phyloP scores from a whole-genome alignment of 2,888 invertebrate genomes.

The Drosophila subsilvestris region DNA sequence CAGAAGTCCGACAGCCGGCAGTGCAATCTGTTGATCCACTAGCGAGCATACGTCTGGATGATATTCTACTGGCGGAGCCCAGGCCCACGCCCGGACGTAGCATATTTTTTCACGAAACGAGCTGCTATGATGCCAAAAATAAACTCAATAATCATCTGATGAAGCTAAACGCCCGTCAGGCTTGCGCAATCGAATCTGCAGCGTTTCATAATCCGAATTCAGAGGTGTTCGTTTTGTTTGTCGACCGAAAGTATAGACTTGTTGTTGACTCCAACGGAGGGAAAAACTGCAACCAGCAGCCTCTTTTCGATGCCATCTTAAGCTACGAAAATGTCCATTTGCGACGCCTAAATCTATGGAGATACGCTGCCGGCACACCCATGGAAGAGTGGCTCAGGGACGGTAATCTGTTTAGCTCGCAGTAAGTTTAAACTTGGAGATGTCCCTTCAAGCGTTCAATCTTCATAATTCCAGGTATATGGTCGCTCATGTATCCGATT shows the following conservation, averaged over 20 bases:
- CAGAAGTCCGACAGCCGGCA: neutral
- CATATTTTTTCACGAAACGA: slow-evolving; percentile 84
- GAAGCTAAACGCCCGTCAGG: slow-evolving; percentile 77
- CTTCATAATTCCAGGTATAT: slow-evolving; percentile 56
- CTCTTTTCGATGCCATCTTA: slow-evolving; percentile 68
- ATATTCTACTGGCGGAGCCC: slow-evolving; percentile 68
- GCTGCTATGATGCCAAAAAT: slow-evolving; percentile 59
- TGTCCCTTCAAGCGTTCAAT: neutral
- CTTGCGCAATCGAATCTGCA: slow-evolving; percentile 83
- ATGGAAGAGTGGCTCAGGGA: slow-evolving; percentile 77
- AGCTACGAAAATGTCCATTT: slow-evolving; percentile 78
- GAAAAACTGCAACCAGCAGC: slow-evolving; percentile 18
- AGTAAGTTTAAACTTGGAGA: slow-evolving; percentile 25
- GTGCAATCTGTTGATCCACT: neutral
- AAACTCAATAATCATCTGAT: slow-evolving; percentile 49
- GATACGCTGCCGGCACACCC: slow-evolving; percentile 79
- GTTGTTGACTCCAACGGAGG: neutral
- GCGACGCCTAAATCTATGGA: slow-evolving; percentile 77
- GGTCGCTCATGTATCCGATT: slow-evolving; percentile 77
- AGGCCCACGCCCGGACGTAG: slow-evolving; percentile 75
- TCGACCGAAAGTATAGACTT: slow-evolving; percentile 47
- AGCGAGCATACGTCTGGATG: slow-evolving; percentile 56
- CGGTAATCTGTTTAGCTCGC: slow-evolving; percentile 73
- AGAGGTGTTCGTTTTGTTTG: slow-evolving; percentile 79
- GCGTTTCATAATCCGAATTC: slow-evolving; percentile 80